Conservation (phyloP, 92 coral and sea anemone genomes). For the Palythoa caribaeorum region DNA sequence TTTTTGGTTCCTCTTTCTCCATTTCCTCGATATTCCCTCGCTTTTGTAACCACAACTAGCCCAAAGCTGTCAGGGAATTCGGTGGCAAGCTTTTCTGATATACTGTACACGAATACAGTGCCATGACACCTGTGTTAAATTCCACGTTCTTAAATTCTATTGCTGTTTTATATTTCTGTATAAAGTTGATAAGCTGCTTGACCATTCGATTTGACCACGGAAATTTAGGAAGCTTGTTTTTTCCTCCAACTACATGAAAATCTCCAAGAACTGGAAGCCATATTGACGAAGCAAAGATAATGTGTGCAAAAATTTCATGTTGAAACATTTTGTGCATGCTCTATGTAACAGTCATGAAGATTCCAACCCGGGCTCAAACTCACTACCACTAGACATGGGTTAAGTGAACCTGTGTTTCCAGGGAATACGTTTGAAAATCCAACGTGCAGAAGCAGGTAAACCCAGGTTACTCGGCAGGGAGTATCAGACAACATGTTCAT, state of each 20-base stretch:
- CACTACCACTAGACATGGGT: no score
- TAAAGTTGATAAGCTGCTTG: conserved; percentile 1
- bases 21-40: conserved; percentile 23
- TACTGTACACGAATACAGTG: conserved; percentile 35
- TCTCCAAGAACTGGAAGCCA: neutral
- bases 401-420: no score
- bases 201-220: conserved; percentile 27
- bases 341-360: neutral
- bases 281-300: neutral
- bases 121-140: conserved; percentile 51
- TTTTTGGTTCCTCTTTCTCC: conserved; percentile 44
- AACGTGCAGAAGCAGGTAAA: no score
- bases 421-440: no score
- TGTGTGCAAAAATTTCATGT: neutral
- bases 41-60: conserved; percentile 44
- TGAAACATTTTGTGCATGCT: neutral
- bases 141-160: conserved; percentile 53
- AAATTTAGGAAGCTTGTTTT: no score
- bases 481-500: no score
- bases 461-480: no score
- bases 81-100: conserved; percentile 26
- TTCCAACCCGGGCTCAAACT: neutral
- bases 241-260: no score
- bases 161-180: conserved; percentile 47
- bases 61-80: conserved; percentile 50